Evolutionary conservation across 2,113 vertebrate species (phyloP), one percentile per base, ranked within the genome.

Genomic region (Channa maculata): DNA sequence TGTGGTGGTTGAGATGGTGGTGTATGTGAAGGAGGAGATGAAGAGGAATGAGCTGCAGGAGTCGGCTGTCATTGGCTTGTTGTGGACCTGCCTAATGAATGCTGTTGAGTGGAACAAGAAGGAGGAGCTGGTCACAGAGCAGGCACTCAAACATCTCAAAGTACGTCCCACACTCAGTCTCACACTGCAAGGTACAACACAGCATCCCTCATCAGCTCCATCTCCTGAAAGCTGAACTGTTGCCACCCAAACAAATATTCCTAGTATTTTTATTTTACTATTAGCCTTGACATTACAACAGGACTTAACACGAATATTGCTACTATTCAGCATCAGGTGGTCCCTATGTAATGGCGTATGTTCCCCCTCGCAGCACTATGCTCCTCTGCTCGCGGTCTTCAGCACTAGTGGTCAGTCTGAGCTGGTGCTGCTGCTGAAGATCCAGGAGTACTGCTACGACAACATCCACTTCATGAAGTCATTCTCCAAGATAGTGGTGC

Each of bases 401-500:
- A 97, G 95, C 84, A 96, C 96, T 69, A 96, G 97, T 88, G 96
- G 96, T 83, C 96, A 97, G 66, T 98, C 97, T 0, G 96, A 98
- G 84, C 77, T 97, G 61, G 95, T 95, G 52, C 94, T 98, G 54
- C 94, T 98, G 44, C 95, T 96, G 84, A 98, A 96, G 89, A 93
- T 97, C 75, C 97, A 97, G 82, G 97, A 98, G 41, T 98, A 96
- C 89, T 97, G 97, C 85, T 98, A 98, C 0, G 96, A 97, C 88
- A 97, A 98, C 91, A 97, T 97, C 85, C 96, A 97, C 80, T 98
- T 98, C 90, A 98, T 98, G 96, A 98, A 97, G 90, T 95, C 97
- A 82, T 97, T 98, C 92, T 96, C 96, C 89, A 97, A 97, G 94
- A 97, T 98, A n/a, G 96, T 97, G 86, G 94, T 98, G 71, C 97